These are phyloP conservation scores for Eurypyga helias DNA, from an alignment of 2,113 vertebrate genomes.

Conservation along the genomic window DNA sequence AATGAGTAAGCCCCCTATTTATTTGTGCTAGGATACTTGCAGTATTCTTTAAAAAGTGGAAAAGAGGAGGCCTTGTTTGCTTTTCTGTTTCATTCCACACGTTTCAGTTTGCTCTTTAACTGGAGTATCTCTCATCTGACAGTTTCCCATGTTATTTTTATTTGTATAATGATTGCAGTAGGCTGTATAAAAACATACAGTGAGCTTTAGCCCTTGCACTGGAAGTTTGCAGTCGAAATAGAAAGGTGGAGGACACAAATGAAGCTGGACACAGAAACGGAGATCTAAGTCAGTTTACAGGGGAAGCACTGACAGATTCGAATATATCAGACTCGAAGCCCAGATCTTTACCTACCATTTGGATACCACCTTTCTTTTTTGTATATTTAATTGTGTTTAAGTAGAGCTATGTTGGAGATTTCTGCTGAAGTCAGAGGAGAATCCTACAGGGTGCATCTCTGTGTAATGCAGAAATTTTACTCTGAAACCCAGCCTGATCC, in stretches of 20 bases:
- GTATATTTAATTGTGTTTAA: background rate
- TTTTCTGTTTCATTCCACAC: slow-evolving; percentile 12
- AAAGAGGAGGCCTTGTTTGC: background rate
- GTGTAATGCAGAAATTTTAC: background rate
- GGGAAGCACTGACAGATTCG: background rate
- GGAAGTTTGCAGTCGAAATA: background rate
- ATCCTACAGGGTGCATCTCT: background rate
- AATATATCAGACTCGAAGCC: background rate
- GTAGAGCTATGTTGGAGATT: background rate
- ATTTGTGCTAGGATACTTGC: background rate
- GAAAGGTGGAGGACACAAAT: background rate
- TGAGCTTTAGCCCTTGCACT: background rate
- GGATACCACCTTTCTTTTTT: background rate
- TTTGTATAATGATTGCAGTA: slow-evolving; percentile 16
- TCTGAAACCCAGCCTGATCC: background rate
- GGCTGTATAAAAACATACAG: background rate
- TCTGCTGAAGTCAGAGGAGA: background rate
- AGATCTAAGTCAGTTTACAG: background rate
- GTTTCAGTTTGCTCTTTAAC: slow-evolving; percentile 25
- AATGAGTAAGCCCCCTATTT: background rate
- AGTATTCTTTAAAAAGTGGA: background rate
- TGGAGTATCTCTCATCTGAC: slow-evolving; percentile 34
- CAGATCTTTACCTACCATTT: background rate
- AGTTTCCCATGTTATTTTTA: slow-evolving; percentile 40
- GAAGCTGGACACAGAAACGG: background rate